Evolutionary conservation across 2,797 vertebrate species (phyloP), one percentile per base, ranked within the genome.

Genomic region (Saxicola maurus): DNA sequence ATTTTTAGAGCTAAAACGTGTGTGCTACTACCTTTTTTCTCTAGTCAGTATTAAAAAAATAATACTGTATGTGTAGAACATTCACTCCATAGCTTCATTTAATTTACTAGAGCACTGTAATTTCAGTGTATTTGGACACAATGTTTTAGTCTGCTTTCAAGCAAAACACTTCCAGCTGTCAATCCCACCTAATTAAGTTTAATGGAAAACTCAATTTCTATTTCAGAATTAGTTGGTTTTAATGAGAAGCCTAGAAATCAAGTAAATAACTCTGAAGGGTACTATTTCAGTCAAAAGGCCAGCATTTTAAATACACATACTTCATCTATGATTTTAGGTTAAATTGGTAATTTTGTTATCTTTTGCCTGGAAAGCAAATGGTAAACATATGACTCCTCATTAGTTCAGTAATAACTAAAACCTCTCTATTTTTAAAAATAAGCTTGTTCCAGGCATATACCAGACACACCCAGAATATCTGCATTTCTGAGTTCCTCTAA

Each of bases 401-500:
- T 45, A 74, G 51, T 28, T 25, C 61, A 82, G 10, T n/a, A 80
- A 28, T 24, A 79, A 79, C 27, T 60, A 20, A 74, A 76, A 31
- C 19, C 2, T 5, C 23, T 8, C 35, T 60, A 1, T 55, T 82
- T 78, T 85, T 60, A 64, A 77, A 87, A 89, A 60, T 2, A 82
- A 31, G 43, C 11, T 16, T 90, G 84, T 61, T 68, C 74, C 16
- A 55, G 31, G 78, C 81, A 90, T 64, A 37, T 11, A 43, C 20
- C 66, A 92, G 85, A 49, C 79, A 90, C 82, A 89, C 79, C 37
- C 92, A 81, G 49, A 85, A 59, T 64, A 89, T 89, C 9, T 84
- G 79, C 64, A 87, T 33, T 84, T 78, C 5, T 33, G 35, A 67
- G 35, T 57, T 66, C 60, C 74, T 73, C 25, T 38, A 85, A 62